Evolutionary conservation across 2,797 vertebrate species (phyloP).

Genomic region (Epinephelus awoara): DNA sequence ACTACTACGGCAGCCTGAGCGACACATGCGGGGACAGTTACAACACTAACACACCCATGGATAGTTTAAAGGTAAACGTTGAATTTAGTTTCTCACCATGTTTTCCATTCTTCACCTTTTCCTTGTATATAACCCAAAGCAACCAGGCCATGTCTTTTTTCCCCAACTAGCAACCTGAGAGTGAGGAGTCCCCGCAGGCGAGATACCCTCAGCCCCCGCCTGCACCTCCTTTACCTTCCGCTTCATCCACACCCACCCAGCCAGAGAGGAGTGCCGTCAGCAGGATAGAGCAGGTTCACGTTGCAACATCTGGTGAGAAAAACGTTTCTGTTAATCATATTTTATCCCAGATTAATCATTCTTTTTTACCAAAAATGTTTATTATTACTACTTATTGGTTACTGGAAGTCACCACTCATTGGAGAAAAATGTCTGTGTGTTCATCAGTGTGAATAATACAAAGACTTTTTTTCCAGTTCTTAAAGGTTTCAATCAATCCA

Average conservation of each 20-base stretch:
- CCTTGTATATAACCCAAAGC: conserved; percentile 5
- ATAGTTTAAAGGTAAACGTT: conserved; percentile 82
- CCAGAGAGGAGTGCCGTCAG: conserved; percentile 34
- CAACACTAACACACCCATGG: conserved; percentile 72
- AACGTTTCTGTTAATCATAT: not conserved
- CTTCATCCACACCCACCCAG: conserved; percentile 33
- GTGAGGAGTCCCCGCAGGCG: conserved; percentile 80
- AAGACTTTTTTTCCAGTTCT: conserved; percentile 66
- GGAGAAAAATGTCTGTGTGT: not conserved
- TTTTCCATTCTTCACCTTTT: not conserved
- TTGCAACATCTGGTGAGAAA: conserved; percentile 80
- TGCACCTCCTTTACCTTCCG: conserved; percentile 36
- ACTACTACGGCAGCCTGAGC: conserved; percentile 85
- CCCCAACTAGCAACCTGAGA: conserved; percentile 79
- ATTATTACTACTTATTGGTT: conserved; percentile 8
- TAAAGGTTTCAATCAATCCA: conserved; percentile 68
- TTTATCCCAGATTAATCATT: conserved; percentile 9
- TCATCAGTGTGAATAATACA: conserved; percentile 4
- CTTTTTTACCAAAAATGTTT: conserved; percentile 7
- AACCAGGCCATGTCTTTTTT: not conserved
- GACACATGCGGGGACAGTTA: conserved; percentile 58
- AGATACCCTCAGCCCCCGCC: conserved; percentile 69
- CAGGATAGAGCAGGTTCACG: conserved; percentile 76
- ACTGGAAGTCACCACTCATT: not conserved
- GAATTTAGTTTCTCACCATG: not conserved